Evolutionary conservation across 2,888 invertebrate species (phyloP).

Genomic region (Formica aserva): DNA sequence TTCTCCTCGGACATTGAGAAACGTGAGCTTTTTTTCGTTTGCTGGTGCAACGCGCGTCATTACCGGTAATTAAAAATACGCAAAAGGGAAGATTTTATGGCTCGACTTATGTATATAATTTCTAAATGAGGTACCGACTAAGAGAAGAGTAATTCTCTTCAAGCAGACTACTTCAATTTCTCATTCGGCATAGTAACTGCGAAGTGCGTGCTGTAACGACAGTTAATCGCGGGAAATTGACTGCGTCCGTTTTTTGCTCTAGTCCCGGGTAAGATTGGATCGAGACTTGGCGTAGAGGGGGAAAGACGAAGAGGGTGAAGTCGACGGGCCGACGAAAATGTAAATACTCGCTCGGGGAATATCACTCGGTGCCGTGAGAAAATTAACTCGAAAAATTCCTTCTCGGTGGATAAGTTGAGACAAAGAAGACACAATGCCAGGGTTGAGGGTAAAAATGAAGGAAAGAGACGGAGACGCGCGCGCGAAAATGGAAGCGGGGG

Average conservation of each 20-base stretch:
- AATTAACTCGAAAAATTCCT: constrained; percentile 78
- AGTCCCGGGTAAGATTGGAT: constrained; percentile 20
- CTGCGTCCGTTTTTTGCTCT: neutral
- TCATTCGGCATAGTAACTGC: neutral
- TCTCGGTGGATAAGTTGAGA: constrained; percentile 53
- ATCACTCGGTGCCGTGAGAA: constrained; percentile 69
- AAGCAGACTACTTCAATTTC: neutral
- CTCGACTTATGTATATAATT: neutral
- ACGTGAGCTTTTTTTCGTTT: neutral
- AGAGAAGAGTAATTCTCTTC: neutral
- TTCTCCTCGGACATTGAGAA: constrained; percentile 8
- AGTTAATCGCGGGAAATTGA: constrained; percentile 27
- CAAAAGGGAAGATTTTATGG: neutral
- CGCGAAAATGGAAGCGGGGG: neutral
- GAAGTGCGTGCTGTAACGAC: neutral
- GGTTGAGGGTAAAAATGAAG: constrained; percentile 25
- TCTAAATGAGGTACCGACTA: neutral
- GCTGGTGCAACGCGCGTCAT: neutral
- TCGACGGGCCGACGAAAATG: constrained; percentile 69
- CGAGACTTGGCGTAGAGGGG: neutral
- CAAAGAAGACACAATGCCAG: constrained; percentile 58
- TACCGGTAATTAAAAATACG: constrained; percentile 33
- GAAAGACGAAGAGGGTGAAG: constrained; percentile 8
- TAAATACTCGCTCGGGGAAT: constrained; percentile 71
- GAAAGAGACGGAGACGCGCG: neutral